Conservation (phyloP, 2,797 vertebrate species). For the Botia kubotai region DNA sequence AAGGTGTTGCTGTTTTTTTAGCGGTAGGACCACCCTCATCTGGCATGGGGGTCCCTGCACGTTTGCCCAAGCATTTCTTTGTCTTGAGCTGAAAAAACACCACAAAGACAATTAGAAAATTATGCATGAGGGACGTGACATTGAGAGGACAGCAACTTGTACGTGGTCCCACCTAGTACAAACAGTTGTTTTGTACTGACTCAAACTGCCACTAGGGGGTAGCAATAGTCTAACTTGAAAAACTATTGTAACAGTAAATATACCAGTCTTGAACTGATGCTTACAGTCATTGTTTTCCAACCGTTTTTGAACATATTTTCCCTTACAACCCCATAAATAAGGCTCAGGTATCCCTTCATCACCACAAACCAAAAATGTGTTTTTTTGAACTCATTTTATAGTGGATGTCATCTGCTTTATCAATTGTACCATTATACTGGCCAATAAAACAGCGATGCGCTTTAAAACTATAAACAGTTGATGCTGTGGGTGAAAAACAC, state of each 20-base stretch:
- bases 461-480: no score
- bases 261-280: no score
- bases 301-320: neutral
- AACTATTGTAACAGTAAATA: no score
- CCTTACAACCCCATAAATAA: neutral
- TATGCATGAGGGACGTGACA: conserved; percentile 42
- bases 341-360: neutral
- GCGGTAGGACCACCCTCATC: conserved; percentile 67
- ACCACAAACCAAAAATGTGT: neutral
- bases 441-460: no score
- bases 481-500: neutral
- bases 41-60: conserved; percentile 66
- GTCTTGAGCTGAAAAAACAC: conserved; percentile 78
- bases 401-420: neutral
- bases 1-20: conserved; percentile 77
- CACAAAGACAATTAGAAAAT: conserved; percentile 19
- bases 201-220: conserved; percentile 75
- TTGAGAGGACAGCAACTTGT: conserved; percentile 47
- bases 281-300: no score
- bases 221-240: conserved; percentile 61
- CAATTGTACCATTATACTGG: neutral
- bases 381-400: neutral
- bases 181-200: conserved; percentile 52
- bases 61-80: conserved; percentile 80
- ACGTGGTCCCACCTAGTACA: conserved; percentile 21